phyloP scores from a whole-genome alignment of 1,140 invertebrate genomes.

The Tetraneura akinire region DNA sequence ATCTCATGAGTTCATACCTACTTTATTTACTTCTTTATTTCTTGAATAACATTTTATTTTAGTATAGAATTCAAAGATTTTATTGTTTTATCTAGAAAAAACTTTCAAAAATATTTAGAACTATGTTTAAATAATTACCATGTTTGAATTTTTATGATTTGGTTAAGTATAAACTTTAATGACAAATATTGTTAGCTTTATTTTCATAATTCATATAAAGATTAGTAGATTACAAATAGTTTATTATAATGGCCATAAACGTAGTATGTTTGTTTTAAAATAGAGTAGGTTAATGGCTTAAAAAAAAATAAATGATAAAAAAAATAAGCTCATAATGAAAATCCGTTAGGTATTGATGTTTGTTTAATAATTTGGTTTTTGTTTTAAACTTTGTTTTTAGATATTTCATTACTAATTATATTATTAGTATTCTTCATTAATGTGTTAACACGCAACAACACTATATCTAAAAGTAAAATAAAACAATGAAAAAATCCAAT shows the following conservation, averaged over 20 bases:
- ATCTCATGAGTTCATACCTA: neutral
- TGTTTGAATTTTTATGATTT: slow-evolving; percentile 5
- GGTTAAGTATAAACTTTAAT: neutral
- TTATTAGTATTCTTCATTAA: slow-evolving; percentile 44
- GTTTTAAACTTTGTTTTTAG: slow-evolving; percentile 43
- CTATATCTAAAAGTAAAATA: no score
- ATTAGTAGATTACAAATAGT: slow-evolving; percentile 28
- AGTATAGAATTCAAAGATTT: neutral
- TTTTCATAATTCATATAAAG: slow-evolving; percentile 8
- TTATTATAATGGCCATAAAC: slow-evolving; percentile 48
- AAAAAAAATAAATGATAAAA: neutral
- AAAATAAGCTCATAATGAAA: slow-evolving; percentile 39
- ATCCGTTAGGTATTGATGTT: slow-evolving; percentile 39
- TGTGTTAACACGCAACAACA: slow-evolving; percentile 21
- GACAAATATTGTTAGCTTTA: neutral
- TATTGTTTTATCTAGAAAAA: no score
- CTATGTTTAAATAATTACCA: slow-evolving; percentile 40
- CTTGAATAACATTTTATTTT: neutral
- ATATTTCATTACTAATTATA: slow-evolving; percentile 37
- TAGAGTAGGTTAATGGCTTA: slow-evolving; percentile 45
- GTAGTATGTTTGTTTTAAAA: slow-evolving; percentile 50
- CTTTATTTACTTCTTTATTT: neutral
- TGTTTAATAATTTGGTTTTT: slow-evolving; percentile 29
- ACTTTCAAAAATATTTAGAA: neutral
- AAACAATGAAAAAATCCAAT: no score